Evolutionary conservation across 2,113 vertebrate species (phyloP), one percentile per base, ranked within the genome.

Genomic region (Motacilla alba): DNA sequence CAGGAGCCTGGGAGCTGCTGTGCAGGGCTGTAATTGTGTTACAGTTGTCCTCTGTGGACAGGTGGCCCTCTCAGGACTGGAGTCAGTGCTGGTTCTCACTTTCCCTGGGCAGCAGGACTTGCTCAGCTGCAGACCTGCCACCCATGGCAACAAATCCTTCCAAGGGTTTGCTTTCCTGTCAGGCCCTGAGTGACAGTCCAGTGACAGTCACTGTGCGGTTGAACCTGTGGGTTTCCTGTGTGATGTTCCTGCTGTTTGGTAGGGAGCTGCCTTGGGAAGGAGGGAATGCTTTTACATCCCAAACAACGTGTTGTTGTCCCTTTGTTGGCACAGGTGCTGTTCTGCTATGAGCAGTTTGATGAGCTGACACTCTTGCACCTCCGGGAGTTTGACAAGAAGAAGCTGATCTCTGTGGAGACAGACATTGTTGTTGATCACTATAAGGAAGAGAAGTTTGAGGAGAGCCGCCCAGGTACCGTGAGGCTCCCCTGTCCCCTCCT

Each of bases 341-440:
- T 99, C 97, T 99, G 99, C 98, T 99, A 99, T 0, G 99, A 99
- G 98, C 99, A 99, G 95, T 99, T 99, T 53, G 99, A 99, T 59
- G 99, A 99, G 96, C 98, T 99, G 62, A 99, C 99, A 3, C 97
- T 99, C 90, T 96, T 99, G 60, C 99, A 99, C 94, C 98, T 99
- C 31, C 93, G 98, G 26, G 99, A 99, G 96, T 99, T 99, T 52
- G 99, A 99, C 95, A 99, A 98, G 97, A 99, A 99, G 98, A 98
- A 99, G 97, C 98, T 99, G 74, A 99, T 99, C 96, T 99, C 99
- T 0, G 99, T 99, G 70, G 99, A 99, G 96, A 99, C 99, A 0
- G 99, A 99, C 97, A 99, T 99, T 5, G 99, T 99, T 18, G 98
- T 99, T 4, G 99, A 99, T 93, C 99, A 99, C 97, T 99, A 99